phyloP scores from a whole-genome alignment of 2,888 invertebrate genomes.

The Rhagium mordax region DNA sequence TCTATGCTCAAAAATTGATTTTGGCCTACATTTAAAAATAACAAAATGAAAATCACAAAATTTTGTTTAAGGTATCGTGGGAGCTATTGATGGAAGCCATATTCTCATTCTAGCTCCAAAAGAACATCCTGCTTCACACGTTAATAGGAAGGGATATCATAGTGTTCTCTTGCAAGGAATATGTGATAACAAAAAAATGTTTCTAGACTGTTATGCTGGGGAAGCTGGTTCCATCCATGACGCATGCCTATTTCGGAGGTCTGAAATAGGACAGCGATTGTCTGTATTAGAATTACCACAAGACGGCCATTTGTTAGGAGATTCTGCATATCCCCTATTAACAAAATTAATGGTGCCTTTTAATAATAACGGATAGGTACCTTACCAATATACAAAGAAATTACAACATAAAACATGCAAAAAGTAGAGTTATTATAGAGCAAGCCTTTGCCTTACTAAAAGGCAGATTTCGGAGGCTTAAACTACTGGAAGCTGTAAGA shows the following conservation, averaged over 20 bases:
- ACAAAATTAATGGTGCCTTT: too few relatives aligned
- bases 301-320: not conserved
- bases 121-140: constrained; percentile 28
- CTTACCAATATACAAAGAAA: too few relatives aligned
- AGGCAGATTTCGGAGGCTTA: too few relatives aligned
- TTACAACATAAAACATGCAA: too few relatives aligned
- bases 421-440: too few relatives aligned
- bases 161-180: constrained; percentile 42
- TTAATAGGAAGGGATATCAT: constrained; percentile 39
- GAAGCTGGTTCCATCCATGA: constrained; percentile 46
- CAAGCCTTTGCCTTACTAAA: too few relatives aligned
- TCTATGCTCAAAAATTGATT: too few relatives aligned
- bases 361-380: too few relatives aligned
- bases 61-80: constrained; percentile 34
- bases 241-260: constrained; percentile 35
- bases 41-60: too few relatives aligned
- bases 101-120: constrained; percentile 40
- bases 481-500: too few relatives aligned
- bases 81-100: constrained; percentile 46
- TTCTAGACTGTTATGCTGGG: constrained; percentile 44
- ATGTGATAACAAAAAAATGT: constrained; percentile 38
- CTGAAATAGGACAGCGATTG: not conserved
- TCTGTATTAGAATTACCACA: not conserved
- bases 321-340: too few relatives aligned
- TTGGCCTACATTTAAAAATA: too few relatives aligned